Conservation (phyloP, 92 coral and sea anemone species). For the Paramuricea clavata region DNA sequence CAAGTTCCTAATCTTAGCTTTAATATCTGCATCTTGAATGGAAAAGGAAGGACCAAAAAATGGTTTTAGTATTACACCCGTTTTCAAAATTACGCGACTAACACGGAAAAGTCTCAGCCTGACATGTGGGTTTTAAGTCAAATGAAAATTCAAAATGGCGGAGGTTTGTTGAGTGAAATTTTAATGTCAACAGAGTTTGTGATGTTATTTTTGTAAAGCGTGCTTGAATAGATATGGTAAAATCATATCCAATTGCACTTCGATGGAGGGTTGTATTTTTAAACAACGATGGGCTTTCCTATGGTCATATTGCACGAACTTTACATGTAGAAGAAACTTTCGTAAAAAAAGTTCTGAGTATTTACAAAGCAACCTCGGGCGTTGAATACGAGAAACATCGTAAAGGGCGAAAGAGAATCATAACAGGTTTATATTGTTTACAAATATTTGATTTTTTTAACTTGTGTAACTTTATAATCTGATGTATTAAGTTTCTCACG, state of each 20-base stretch:
- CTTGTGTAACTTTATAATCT: neutral
- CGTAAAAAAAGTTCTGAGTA: neutral
- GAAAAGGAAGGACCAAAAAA: neutral
- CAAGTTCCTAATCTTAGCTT: conserved; percentile 74
- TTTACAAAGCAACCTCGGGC: neutral
- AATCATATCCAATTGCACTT: neutral
- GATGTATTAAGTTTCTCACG: too few relatives aligned
- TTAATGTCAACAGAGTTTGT: too few relatives aligned
- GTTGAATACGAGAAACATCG: neutral
- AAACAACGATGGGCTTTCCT: neutral
- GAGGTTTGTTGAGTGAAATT: too few relatives aligned
- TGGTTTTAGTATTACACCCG: neutral
- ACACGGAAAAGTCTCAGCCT: too few relatives aligned
- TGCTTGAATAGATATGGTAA: neutral
- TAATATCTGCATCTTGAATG: conserved; percentile 70
- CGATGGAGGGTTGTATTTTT: conserved; percentile 6
- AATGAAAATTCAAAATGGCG: too few relatives aligned
- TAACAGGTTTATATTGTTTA: neutral
- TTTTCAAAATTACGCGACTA: too few relatives aligned
- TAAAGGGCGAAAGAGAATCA: neutral
- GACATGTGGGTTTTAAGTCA: too few relatives aligned
- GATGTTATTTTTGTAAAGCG: neutral
- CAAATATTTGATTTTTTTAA: neutral
- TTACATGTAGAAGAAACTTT: neutral
- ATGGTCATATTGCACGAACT: neutral